Conservation (phyloP, 1,140 invertebrate species). For the Hylyphantes graminicola region DNA sequence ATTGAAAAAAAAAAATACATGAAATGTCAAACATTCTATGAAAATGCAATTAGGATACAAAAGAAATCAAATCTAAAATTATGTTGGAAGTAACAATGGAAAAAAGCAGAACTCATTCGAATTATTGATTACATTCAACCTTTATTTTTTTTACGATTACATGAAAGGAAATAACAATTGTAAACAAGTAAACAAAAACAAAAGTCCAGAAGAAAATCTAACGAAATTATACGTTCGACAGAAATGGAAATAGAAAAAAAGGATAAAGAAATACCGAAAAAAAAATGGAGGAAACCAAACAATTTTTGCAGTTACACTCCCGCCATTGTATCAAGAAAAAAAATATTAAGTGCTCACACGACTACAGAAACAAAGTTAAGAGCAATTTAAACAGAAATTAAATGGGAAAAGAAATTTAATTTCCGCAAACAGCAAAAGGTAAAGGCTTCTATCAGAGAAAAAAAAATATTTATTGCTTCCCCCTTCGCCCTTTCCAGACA, state of each 20-base stretch:
- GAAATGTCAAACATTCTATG: no score
- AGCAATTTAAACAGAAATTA: constrained; percentile 59
- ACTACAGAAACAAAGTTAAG: constrained; percentile 51
- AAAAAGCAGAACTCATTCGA: no score
- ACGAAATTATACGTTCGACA: constrained; percentile 9
- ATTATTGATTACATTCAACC: no score
- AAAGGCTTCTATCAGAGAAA: constrained; percentile 10
- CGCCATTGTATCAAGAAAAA: not conserved
- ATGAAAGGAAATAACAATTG: no score
- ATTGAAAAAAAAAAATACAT: no score
- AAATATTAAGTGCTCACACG: not conserved
- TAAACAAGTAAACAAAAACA: not conserved
- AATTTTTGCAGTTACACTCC: constrained; percentile 28
- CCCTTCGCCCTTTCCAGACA: constrained; percentile 1
- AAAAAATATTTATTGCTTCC: constrained; percentile 30
- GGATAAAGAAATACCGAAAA: not conserved
- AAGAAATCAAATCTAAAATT: no score
- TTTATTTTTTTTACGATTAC: no score
- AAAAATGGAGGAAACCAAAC: constrained; percentile 23
- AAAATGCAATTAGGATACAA: no score
- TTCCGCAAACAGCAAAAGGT: constrained; percentile 20
- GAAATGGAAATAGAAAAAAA: constrained; percentile 10
- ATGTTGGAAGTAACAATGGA: no score
- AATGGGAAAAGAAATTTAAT: constrained; percentile 59
- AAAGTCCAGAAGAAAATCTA: constrained; percentile 1